Conservation (phyloP, 2,113 vertebrate genomes). For the Vulpes lagopus region DNA sequence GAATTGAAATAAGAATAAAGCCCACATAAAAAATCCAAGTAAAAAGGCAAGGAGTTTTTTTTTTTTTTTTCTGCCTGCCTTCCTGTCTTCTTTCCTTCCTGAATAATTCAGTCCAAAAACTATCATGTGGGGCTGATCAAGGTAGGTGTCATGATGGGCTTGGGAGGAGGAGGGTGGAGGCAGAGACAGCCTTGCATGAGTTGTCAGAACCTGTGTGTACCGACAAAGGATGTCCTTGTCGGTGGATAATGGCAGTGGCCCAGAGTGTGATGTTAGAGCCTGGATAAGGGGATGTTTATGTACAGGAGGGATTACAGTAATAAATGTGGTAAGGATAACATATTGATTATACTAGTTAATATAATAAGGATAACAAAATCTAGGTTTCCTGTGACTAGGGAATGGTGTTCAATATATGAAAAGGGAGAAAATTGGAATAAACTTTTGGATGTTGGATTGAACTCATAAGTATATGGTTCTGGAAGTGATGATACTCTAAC, state of each 20-base stretch:
- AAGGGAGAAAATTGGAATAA: not conserved
- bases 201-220: not conserved
- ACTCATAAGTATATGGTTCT: not conserved
- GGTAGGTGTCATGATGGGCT: too few relatives aligned
- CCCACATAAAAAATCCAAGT: not conserved
- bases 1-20: constrained; percentile 36
- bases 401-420: not conserved
- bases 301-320: not conserved
- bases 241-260: not conserved
- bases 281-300: not conserved
- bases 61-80: not conserved
- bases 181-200: not conserved
- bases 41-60: not conserved
- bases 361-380: not conserved
- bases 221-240: not conserved
- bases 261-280: not conserved
- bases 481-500: not conserved
- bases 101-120: not conserved
- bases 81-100: not conserved
- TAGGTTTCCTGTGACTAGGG: not conserved
- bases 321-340: not conserved
- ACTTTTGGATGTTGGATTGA: not conserved
- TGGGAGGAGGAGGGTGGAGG: fast-evolving
- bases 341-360: not conserved
- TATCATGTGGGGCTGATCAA: not conserved